phyloP scores from a whole-genome alignment of 2,113 vertebrate species.

The Malurus melanocephalus region DNA sequence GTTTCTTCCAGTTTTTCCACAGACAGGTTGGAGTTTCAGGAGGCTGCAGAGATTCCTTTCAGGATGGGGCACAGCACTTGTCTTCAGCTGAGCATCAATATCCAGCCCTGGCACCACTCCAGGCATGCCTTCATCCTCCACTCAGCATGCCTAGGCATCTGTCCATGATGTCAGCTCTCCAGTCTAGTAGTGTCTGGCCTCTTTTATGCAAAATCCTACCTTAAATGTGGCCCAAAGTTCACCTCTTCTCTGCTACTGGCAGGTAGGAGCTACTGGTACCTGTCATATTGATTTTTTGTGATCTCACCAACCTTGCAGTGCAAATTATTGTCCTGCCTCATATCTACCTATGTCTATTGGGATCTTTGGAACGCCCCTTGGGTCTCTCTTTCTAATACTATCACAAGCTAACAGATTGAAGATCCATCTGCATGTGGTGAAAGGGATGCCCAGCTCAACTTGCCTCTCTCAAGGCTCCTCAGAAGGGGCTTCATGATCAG shows the following conservation, averaged over 20 bases:
- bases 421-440: not conserved
- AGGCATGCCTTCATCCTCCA: slow-evolving; percentile 19
- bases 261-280: not conserved
- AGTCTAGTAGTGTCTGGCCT: not conserved
- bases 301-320: not conserved
- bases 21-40: slow-evolving; percentile 13
- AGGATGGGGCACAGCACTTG: not conserved
- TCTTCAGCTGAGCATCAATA: slow-evolving; percentile 34
- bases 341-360: not conserved
- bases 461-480: not conserved
- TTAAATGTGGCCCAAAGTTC: slow-evolving; percentile 3
- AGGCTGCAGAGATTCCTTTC: slow-evolving; percentile 17
- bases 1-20: not conserved
- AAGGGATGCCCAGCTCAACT: not conserved
- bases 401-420: not conserved
- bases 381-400: not conserved
- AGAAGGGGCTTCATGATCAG: not conserved
- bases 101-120: slow-evolving; percentile 23
- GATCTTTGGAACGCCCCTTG: not conserved
- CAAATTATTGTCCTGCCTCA: not conserved
- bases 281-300: not conserved
- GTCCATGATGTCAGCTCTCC: slow-evolving; percentile 29
- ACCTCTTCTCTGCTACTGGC: not conserved
- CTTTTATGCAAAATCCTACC: not conserved
- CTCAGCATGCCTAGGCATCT: slow-evolving; percentile 25